Base-by-base conservation (phyloP, 2,113 vertebrate species). In the Colistium nudipinnis region DNA sequence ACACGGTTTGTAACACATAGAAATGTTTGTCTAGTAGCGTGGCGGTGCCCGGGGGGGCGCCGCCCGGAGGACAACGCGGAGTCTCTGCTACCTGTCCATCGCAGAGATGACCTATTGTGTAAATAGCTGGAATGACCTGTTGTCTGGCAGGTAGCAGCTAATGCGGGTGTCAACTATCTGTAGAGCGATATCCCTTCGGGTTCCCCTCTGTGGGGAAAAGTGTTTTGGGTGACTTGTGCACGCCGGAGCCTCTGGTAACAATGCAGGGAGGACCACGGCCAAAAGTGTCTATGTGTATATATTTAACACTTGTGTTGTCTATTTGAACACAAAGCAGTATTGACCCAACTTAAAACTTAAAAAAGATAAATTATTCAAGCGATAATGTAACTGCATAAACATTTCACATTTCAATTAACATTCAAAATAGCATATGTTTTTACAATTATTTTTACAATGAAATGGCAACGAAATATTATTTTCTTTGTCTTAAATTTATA, bases 41-140 rank as follows among this genome's bases (percentile, higher is more conserved):
- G 6, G 24, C 19, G 2, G 36, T 25, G 27, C 25, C 24, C 0
- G 28, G 6, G 27, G 2, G 27, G n/a, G 61, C n/a, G n/a, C n/a
- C n/a, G n/a, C 53, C 39, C 16, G 36, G 17, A 45, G 43, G 60
- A 48, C 57, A 11, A 43, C 59, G 8, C 27, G 11, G 22, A 71
- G 61, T 39, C 65, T 43, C 7, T 2, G 6, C 38, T 82, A 84
- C 81, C 82, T 53, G 53, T 36, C 49, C 54, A 78, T 82, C 80
- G 61, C 41, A 22, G 62, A 70, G 54, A 55, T 33, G 28, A 62
- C 45, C 51, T 81, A 69, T 84, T 87, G 72, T 87, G 82, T 81
- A 82, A 87, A 88, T 84, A 87, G 57, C 41, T 39, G 67, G 61
- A 68, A 69, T 38, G 48, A 65, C 66, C 64, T 72, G 64, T 62